Evolutionary conservation across 2,113 vertebrate genomes (phyloP).

Genomic region (Tringa solitaria): DNA sequence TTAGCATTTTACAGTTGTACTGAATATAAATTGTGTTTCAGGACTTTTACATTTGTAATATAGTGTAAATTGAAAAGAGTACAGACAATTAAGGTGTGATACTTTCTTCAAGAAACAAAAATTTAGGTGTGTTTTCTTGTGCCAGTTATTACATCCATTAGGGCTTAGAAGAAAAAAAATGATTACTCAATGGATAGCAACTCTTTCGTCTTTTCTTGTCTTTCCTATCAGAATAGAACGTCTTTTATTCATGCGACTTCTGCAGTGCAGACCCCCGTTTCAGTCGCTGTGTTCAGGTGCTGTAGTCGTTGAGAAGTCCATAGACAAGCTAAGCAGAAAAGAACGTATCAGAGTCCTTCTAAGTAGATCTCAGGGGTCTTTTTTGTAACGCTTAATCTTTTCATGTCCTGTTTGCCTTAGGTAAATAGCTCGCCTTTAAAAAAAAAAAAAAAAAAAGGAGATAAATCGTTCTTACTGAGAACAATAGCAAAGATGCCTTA

Average conservation of each 20-base stretch:
- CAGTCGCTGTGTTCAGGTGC: rapidly evolving
- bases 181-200: neutral
- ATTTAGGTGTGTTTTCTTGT: neutral
- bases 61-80: neutral
- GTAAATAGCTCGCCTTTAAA: neutral
- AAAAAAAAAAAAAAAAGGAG: neutral
- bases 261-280: neutral
- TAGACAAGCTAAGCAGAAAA: neutral
- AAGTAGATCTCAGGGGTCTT: neutral
- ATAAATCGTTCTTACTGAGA: neutral
- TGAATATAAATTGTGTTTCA: neutral
- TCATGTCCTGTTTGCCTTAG: neutral
- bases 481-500: neutral
- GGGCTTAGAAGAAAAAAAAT: neutral
- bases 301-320: neutral
- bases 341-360: neutral
- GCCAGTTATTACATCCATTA: neutral
- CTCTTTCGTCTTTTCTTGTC: neutral
- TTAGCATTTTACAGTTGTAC: neutral
- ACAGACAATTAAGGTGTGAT: neutral
- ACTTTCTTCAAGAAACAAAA: neutral
- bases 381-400: neutral
- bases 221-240: neutral
- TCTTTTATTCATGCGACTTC: neutral
- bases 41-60: neutral